A percentile compares a stretch with the other conserved stretches of the same genome.
Evolutionary conservation across 2,888 invertebrate genomes (phyloP).

Genomic region (Synergus gifuensis): DNA sequence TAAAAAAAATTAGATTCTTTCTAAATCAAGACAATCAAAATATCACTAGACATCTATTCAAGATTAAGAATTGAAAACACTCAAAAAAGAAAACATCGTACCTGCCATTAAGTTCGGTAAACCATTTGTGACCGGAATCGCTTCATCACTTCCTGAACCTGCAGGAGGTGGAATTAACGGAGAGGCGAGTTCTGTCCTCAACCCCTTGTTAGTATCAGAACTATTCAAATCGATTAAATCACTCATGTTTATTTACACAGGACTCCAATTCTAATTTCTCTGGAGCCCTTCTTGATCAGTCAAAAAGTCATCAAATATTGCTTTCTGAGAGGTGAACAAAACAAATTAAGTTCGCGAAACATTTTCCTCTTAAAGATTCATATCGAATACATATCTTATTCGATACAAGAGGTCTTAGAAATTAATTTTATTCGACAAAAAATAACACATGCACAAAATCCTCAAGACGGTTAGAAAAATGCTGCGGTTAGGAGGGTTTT

Average conservation of each 20-base stretch:
- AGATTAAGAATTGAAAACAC: background rate
- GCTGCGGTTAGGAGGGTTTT: conserved; percentile 26
- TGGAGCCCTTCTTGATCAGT: background rate
- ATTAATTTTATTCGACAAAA: background rate
- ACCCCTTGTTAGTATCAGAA: conserved; percentile 58
- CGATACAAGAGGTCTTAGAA: background rate
- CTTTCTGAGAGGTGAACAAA: background rate
- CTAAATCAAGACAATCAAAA: too few relatives aligned
- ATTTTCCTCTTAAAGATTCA: background rate
- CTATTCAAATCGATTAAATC: conserved; percentile 72
- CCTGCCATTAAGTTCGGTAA: conserved; percentile 24
- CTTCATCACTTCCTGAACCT: conserved; percentile 16
- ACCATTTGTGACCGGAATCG: background rate
- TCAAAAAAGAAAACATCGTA: background rate
- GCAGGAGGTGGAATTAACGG: conserved; percentile 59
- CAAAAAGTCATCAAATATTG: conserved; percentile 8
- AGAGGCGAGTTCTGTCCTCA: conserved; percentile 63
- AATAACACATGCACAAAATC: background rate
- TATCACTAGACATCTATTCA: too few relatives aligned
- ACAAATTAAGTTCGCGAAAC: background rate
- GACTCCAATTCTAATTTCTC: background rate
- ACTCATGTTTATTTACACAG: conserved; percentile 61
- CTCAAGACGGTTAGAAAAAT: conserved; percentile 14
- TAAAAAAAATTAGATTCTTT: background rate
- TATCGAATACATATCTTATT: background rate